Base-by-base conservation (phyloP, 2,888 invertebrate genomes). In the Hesperia comma region DNA sequence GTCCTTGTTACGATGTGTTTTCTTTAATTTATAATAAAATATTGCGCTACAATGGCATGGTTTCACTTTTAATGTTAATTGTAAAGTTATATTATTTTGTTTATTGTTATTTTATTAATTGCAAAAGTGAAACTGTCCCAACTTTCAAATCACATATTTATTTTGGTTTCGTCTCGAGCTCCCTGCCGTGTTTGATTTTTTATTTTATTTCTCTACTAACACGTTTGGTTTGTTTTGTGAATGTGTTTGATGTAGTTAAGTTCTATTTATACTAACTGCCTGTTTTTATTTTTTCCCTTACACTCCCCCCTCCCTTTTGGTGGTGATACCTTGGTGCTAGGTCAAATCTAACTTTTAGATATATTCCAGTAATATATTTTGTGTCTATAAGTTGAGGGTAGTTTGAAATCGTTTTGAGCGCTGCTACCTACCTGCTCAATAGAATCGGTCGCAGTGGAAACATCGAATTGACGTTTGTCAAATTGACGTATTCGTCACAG, bases 271-370 rank as follows among this genome's bases (percentile, higher is more conserved):
- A 91, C 90, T 91, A 90, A 90, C 88, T 80, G 86, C 88, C 84
- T 86, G 84, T 73, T 77, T 67, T 78, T 77, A 72, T 77, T 75
- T 74, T 19, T 75, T 75, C 75, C 75, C 70, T 71, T 79, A 74
- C 71, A 75, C 72, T 77, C 75, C 79, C 74, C 73, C 77, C 77
- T 79, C 77, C 81, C 78, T 75, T 80, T 79, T 82, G 80, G 84
- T 86, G 87, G 87, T 82, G 82, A 87, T 86, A 81, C 82, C 79
- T 80, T 79, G 91, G 90, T 90, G 90, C 91, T 91, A 90, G 81
- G 78, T 80, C 78, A 77, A 71, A 71, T 75, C 75, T 80, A 77
- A 78, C 79, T 77, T 75, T 73, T 77, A 75, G 75, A 70, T 74
- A 75, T 75, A 75, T 75, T 72, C 72, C 69, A 68, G 74, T 73